Percentiles rank a stretch among this genome's conserved stretches.
Evolutionary conservation across 1,140 invertebrate genomes (phyloP).

Genomic region (Pseudachorutes palmiensis): DNA sequence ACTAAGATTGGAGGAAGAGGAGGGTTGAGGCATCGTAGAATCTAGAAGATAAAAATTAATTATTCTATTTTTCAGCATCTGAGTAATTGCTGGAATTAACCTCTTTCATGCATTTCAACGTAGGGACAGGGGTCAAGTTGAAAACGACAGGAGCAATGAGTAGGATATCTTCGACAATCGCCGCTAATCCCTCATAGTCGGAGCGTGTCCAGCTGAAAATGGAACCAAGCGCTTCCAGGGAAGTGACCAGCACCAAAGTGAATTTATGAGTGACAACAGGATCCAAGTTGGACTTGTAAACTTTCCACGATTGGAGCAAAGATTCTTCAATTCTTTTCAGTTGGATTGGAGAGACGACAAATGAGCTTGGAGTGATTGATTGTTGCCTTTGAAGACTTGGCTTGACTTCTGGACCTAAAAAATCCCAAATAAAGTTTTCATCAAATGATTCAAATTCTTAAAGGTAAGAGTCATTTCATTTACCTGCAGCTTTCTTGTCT

Average conservation of each 20-base stretch:
- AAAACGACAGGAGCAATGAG: conserved; percentile 65
- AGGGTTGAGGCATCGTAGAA: conserved; percentile 68
- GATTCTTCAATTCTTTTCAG: conserved; percentile 30
- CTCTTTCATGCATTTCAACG: conserved; percentile 69
- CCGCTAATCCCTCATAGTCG: conserved; percentile 61
- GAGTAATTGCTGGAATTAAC: conserved; percentile 40
- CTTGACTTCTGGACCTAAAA: conserved; percentile 17
- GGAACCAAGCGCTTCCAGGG: conserved; percentile 59
- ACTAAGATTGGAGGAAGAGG: background rate
- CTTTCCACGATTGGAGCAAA: conserved; percentile 26
- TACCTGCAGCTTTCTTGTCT: conserved; percentile 33
- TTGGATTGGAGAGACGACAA: conserved; percentile 21
- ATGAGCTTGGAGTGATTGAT: background rate
- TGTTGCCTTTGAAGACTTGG: conserved; percentile 10
- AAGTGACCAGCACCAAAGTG: conserved; percentile 56
- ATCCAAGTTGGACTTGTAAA: conserved; percentile 57
- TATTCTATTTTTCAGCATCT: conserved; percentile 20
- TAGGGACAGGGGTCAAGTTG: conserved; percentile 56
- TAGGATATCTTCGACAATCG: conserved; percentile 71
- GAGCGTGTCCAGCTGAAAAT: conserved; percentile 60
- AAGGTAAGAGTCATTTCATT: no score
- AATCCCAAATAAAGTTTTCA: background rate
- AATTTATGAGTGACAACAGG: conserved; percentile 64
- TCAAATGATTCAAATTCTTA: no score
- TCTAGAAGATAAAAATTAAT: conserved; percentile 44